phyloP scores from a whole-genome alignment of 1,140 invertebrate genomes.

The Heliconius eleuchia region DNA sequence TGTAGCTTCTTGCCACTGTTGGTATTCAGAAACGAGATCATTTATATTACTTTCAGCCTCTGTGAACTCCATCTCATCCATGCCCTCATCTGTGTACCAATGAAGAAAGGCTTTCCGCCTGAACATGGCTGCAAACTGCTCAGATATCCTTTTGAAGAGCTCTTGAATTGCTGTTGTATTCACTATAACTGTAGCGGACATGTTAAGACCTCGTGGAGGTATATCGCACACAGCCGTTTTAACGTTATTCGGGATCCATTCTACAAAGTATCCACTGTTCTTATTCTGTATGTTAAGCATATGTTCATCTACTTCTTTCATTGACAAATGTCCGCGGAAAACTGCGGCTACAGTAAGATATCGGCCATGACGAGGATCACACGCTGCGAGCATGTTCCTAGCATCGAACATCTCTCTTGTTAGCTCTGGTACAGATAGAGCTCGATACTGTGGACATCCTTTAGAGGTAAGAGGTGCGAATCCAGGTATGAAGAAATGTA shows the following conservation, averaged over 20 bases:
- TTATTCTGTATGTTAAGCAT: slow-evolving; percentile 1
- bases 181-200: background rate
- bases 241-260: slow-evolving; percentile 9
- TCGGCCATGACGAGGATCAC: background rate
- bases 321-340: background rate
- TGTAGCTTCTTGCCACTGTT: slow-evolving; percentile 3
- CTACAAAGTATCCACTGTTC: slow-evolving; percentile 1
- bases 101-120: background rate
- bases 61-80: slow-evolving; percentile 5
- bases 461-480: slow-evolving; percentile 7
- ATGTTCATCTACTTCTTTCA: slow-evolving; percentile 14
- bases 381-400: background rate
- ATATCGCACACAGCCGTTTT: slow-evolving; percentile 3
- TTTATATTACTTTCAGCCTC: slow-evolving; percentile 4
- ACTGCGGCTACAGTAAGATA: background rate
- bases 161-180: slow-evolving; percentile 12
- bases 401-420: slow-evolving; percentile 1
- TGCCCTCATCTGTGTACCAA: slow-evolving; percentile 9
- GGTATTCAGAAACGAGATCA: background rate
- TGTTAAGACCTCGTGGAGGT: slow-evolving; percentile 1
- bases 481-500: slow-evolving; percentile 8
- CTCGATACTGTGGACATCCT: slow-evolving; percentile 1
- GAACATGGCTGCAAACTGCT: slow-evolving; percentile 4
- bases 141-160: slow-evolving; percentile 6
- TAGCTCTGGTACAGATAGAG: slow-evolving; percentile 1